Conservation (phyloP, 2,797 vertebrate genomes). For the Phalanger gymnotis region DNA sequence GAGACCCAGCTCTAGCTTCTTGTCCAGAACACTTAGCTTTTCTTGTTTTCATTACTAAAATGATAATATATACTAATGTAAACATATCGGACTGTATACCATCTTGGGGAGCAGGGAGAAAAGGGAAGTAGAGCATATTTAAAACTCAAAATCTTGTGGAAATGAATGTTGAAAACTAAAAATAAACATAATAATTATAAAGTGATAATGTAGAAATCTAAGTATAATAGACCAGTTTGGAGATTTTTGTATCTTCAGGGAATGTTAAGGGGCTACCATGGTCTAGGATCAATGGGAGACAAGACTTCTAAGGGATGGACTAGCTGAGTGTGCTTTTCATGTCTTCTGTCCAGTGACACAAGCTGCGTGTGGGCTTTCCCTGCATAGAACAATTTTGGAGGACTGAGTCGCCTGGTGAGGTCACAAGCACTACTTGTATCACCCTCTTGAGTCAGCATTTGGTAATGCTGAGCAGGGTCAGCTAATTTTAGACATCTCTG, state of each 20-base stretch:
- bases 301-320: conserved; percentile 30
- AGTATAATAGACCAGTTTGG: not conserved
- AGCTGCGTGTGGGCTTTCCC: conserved; percentile 74
- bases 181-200: too few species aligned
- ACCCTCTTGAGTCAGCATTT: conserved; percentile 83
- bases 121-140: too few species aligned
- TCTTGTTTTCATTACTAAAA: not conserved
- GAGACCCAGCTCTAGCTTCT: not conserved
- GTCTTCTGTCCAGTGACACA: conserved; percentile 52
- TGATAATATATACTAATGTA: too few species aligned
- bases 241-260: conserved; percentile 4
- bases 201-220: not conserved
- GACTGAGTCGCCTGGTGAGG: conserved; percentile 79
- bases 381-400: conserved; percentile 84
- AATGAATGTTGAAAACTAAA: too few species aligned
- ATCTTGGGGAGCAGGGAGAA: too few species aligned
- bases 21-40: not conserved
- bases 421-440: conserved; percentile 81
- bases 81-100: too few species aligned
- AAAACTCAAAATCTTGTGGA: too few species aligned
- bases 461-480: conserved; percentile 78
- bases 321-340: conserved; percentile 66
- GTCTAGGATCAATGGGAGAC: not conserved
- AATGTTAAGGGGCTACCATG: not conserved
- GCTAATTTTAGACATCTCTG: conserved; percentile 76